Evolutionary conservation across 2,113 vertebrate genomes (phyloP).

Genomic region (Lontra canadensis): DNA sequence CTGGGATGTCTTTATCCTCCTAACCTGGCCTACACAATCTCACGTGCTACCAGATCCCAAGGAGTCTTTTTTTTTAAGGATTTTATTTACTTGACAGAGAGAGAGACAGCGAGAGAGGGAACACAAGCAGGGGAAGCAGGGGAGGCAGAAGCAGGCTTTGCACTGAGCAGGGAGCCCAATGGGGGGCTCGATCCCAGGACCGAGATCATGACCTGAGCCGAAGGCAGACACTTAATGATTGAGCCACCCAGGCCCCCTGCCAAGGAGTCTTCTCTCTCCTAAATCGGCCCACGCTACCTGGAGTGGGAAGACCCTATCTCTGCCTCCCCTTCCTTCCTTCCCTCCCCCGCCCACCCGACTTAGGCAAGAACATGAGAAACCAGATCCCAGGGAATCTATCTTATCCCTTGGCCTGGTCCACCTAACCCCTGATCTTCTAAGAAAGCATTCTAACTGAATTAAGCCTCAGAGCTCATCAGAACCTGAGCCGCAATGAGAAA

Average conservation of each 20-base stretch:
- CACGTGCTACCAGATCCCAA: background rate
- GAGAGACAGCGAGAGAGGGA: too few relatives aligned
- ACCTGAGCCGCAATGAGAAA: slow-evolving; percentile 3
- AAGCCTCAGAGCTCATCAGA: background rate
- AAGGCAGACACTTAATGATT: too few relatives aligned
- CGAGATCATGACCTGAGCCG: too few relatives aligned
- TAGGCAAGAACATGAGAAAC: slow-evolving; percentile 2
- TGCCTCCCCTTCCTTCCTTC: background rate
- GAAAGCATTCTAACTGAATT: background rate
- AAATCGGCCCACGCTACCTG: background rate
- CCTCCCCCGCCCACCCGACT: background rate
- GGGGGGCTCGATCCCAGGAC: too few relatives aligned
- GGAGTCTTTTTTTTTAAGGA: background rate
- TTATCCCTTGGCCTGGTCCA: background rate
- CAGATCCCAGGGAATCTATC: background rate
- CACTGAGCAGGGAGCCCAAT: too few relatives aligned
- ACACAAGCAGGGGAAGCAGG: too few relatives aligned
- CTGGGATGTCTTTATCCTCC: background rate
- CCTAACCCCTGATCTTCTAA: background rate
- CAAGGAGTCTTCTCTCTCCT: background rate
- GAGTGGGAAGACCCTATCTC: background rate
- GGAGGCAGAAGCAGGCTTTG: too few relatives aligned
- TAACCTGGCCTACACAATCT: background rate
- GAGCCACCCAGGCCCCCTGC: background rate
- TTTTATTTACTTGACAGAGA: too few relatives aligned